A percentile compares a stretch with the other conserved stretches of the same genome.
Conservation (phyloP, 1,140 invertebrate genomes). For the Drosophila mayri region DNA sequence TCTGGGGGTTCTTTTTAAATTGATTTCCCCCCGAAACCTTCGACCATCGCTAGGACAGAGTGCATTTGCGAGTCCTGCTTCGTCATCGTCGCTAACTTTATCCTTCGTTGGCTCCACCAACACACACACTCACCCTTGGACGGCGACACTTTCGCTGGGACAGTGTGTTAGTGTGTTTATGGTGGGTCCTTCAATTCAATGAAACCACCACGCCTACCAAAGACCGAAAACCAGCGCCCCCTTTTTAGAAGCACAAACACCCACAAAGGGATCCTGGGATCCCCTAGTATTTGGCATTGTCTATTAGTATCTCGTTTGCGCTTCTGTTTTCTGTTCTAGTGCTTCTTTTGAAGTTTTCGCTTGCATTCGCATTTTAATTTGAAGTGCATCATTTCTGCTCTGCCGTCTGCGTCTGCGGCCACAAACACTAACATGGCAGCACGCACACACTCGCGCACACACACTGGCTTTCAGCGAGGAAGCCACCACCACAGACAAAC, state of each 20-base stretch:
- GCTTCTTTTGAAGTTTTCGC: conserved; percentile 83
- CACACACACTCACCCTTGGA: conserved; percentile 15
- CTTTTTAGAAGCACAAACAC: conserved; percentile 15
- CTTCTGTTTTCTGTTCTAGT: conserved; percentile 83
- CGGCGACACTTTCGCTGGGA: conserved; percentile 74
- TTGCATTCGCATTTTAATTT: conserved; percentile 83
- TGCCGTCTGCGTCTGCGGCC: conserved; percentile 61
- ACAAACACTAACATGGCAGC: conserved; percentile 62
- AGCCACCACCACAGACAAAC: conserved; percentile 47
- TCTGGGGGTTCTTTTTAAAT: neutral
- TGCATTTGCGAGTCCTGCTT: conserved; percentile 75
- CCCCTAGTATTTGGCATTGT: conserved; percentile 67
- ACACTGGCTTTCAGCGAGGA: conserved; percentile 21
- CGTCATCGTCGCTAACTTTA: conserved; percentile 74
- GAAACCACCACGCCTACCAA: conserved; percentile 39
- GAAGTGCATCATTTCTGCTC: conserved; percentile 79
- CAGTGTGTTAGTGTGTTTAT: conserved; percentile 82
- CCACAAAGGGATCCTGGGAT: conserved; percentile 10
- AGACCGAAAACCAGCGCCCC: conserved; percentile 28
- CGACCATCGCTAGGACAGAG: conserved; percentile 58
- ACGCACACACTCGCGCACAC: conserved; percentile 29
- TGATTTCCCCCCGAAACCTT: neutral
- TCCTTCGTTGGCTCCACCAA: conserved; percentile 64
- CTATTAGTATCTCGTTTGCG: conserved; percentile 83
- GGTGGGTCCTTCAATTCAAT: conserved; percentile 65